Percentiles rank a stretch among this genome's conserved stretches.
phyloP scores from a whole-genome alignment of 2,113 vertebrate species.

The Lampris incognitus region DNA sequence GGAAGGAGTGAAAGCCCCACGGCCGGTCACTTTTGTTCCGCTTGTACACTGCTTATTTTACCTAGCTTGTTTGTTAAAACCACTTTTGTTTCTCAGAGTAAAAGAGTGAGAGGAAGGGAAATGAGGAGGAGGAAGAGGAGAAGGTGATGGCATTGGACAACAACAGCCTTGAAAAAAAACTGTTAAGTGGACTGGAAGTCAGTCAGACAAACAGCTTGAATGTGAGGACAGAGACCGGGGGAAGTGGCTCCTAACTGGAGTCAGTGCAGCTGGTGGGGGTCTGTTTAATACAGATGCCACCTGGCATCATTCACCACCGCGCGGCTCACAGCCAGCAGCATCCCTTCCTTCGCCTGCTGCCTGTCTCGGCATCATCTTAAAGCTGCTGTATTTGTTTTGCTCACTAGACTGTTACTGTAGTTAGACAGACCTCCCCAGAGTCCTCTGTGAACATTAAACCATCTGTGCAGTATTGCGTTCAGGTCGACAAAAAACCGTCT shows the following conservation, averaged over 20 bases:
- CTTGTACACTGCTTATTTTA: background rate
- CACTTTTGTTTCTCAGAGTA: background rate
- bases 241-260: slow-evolving; percentile 1
- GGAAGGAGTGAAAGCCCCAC: slow-evolving; percentile 19
- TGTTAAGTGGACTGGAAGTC: slow-evolving; percentile 23
- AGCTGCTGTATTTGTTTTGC: background rate
- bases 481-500: slow-evolving; percentile 39
- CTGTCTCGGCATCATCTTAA: slow-evolving; percentile 22
- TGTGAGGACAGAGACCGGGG: slow-evolving; percentile 22
- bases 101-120: background rate
- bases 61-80: no score
- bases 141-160: slow-evolving; percentile 24
- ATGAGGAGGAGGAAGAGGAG: background rate
- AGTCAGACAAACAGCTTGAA: slow-evolving; percentile 20
- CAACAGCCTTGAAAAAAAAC: slow-evolving; percentile 17
- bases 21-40: slow-evolving; percentile 11
- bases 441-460: background rate
- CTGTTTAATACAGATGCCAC: slow-evolving; percentile 33
- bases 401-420: slow-evolving; percentile 6
- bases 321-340: slow-evolving; percentile 25
- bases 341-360: slow-evolving; percentile 20
- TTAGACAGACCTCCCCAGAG: slow-evolving; percentile 39
- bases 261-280: slow-evolving; percentile 14
- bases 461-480: slow-evolving; percentile 7
- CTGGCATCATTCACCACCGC: slow-evolving; percentile 36